A percentile compares a stretch with the other conserved stretches of the same genome.
Conservation (phyloP, 2,888 invertebrate species). For the Acanthoscelides obtectus region DNA sequence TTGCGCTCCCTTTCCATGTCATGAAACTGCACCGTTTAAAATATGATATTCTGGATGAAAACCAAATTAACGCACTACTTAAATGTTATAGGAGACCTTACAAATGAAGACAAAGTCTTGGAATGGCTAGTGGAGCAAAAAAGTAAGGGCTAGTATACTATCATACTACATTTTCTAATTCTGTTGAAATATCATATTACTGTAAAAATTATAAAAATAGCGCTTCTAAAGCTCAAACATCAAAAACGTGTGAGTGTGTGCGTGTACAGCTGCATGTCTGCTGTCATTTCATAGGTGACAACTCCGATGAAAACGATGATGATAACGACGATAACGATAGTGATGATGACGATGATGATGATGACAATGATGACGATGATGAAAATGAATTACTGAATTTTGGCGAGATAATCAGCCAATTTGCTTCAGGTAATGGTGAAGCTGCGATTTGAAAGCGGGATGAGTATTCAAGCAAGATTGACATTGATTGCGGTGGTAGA, state of each 20-base stretch:
- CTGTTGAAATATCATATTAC: background rate
- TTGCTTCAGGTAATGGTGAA: conserved; percentile 47
- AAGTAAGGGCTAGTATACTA: conserved; percentile 76
- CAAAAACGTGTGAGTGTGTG: background rate
- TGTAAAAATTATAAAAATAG: conserved; percentile 2
- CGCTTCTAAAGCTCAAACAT: background rate
- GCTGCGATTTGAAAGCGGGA: conserved; percentile 4
- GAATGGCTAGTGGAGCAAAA: conserved; percentile 94
- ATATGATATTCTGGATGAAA: background rate
- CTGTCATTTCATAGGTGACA: conserved; percentile 47
- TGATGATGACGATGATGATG: conserved; percentile 52
- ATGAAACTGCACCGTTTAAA: background rate
- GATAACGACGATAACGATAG: conserved; percentile 46
- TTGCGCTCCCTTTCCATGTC: background rate
- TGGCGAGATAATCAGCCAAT: conserved; percentile 37
- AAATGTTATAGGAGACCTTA: conserved; percentile 82
- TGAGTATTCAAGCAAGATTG: background rate
- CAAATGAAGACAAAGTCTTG: conserved; percentile 91
- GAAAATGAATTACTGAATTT: conserved; percentile 43
- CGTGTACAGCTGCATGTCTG: conserved; percentile 41
- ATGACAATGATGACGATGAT: conserved; percentile 46
- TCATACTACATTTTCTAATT: background rate
- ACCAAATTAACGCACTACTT: background rate
- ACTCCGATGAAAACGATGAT: conserved; percentile 51
- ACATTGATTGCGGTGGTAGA: background rate